Evolutionary conservation across 2,888 invertebrate species (phyloP), one percentile per base, ranked within the genome.

Genomic region (Ichneumoninae sp.): DNA sequence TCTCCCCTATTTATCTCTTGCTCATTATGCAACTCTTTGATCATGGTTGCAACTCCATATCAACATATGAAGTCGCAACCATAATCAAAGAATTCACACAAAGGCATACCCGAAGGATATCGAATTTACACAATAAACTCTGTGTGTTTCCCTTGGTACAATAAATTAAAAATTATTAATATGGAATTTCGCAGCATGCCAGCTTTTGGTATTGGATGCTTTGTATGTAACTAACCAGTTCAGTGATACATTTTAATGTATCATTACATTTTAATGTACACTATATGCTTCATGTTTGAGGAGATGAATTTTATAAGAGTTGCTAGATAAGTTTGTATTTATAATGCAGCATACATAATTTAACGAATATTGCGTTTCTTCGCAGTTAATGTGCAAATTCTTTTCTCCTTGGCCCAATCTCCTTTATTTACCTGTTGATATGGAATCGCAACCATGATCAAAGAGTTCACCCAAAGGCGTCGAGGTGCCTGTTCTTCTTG

Each of bases 21-120:
- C 33, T 40, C 40, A 40, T 40, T 2, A 40, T 40, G 8, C 40
- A 99, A 95, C 95, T 99, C 33, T 99, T 99, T 94, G 99, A 99
- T 95, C 99, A 99, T 94, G 99, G 99, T 89, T 99, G 99, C 94
- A 99, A 99, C 95, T 98, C 99, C 57, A 96, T 99, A 94, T 99
- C 99, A 33, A 99, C 99, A 99, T 94, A 99, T 96, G 57, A 99
- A 98, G 95, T 99, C 99, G 94, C 99, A 99, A 89, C 99, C 99
- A 94, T 99, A 99, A 95, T 99, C 99, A 94, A 99, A 99, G 33
- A 99, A 95, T 95, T 99, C 99, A 16, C 99, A 99, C 22, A 99
- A 95, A 0, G 99, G 99, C 69, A 8, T 40, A 40, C 8, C 22
- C 26, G 2, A 44, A 7, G 22, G 3, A 44, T 22, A 68, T 47